Base-by-base conservation (phyloP, 2,888 invertebrate species). In the Erebia ligea region DNA sequence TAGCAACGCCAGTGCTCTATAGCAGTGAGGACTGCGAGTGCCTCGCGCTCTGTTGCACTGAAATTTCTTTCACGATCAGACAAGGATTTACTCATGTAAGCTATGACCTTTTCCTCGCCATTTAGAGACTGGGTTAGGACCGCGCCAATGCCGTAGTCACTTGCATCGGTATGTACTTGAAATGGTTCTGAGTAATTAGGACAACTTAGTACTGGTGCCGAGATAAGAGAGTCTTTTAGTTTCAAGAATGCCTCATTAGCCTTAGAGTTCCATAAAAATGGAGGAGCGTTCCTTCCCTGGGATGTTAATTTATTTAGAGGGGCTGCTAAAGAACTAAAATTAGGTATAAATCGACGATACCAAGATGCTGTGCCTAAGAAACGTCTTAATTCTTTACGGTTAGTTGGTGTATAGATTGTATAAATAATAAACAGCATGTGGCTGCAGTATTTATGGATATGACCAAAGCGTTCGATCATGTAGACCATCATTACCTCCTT, bases 301-400 rank as follows among this genome's bases (percentile, higher is more conserved):
- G 78, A 78, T 3, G 79, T 80, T 8, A 81, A 59, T 15, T 59
- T 72, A 50, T 80, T 81, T 1, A 80, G 56, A 0, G 81, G 80
- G 4, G 70, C 76, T 1, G 79, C 76, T 21, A 63, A 34, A n/a
- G n/a, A n/a, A n/a, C n/a, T n/a, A n/a, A n/a, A n/a, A n/a, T n/a
- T n/a, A n/a, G n/a, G n/a, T n/a, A n/a, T n/a, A n/a, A n/a, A n/a
- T n/a, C n/a, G n/a, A n/a, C n/a, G n/a, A n/a, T n/a, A n/a, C n/a
- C n/a, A n/a, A n/a, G n/a, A n/a, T n/a, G n/a, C n/a, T n/a, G n/a
- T n/a, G n/a, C n/a, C n/a, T n/a, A n/a, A n/a, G n/a, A n/a, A n/a
- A n/a, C n/a, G n/a, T n/a, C n/a, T n/a, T n/a, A n/a, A n/a, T n/a
- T n/a, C n/a, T n/a, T n/a, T n/a, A n/a, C n/a, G n/a, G n/a, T n/a